Conservation (phyloP, 2,888 invertebrate species). For the Bugula neritina region DNA sequence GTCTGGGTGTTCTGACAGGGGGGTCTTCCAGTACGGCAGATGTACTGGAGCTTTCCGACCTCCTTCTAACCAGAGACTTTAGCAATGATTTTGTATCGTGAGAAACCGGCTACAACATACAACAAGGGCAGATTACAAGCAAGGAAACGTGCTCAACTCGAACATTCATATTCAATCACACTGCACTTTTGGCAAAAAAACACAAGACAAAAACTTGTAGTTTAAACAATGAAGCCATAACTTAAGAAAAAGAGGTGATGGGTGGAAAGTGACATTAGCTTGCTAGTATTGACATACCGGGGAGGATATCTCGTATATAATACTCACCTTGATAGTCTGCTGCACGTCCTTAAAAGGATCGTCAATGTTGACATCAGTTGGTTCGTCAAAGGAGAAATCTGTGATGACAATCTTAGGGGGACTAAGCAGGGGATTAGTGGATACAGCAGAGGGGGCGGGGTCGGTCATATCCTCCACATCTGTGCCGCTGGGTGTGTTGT, state of each 20-base stretch:
- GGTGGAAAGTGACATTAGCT: too few species aligned
- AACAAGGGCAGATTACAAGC: not conserved
- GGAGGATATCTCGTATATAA: too few species aligned
- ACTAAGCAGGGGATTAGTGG: not conserved
- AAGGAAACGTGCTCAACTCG: not conserved
- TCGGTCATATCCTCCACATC: not conserved
- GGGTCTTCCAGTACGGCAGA: not conserved
- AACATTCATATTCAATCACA: too few species aligned
- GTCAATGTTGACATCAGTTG: slow-evolving; percentile 2
- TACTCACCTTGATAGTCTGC: not conserved
- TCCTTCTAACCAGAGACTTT: slow-evolving; percentile 13
- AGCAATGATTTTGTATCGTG: not conserved
- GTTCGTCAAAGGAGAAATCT: slow-evolving; percentile 30
- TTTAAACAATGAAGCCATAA: too few species aligned
- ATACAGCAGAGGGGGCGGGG: too few species aligned
- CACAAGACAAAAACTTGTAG: too few species aligned
- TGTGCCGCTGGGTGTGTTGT: not conserved
- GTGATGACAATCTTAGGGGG: slow-evolving; percentile 26
- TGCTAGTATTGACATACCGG: too few species aligned
- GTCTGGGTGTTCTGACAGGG: not conserved
- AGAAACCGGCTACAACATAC: slow-evolving; percentile 1
- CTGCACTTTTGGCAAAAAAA: too few species aligned
- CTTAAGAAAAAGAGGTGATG: too few species aligned
- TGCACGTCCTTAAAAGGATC: not conserved
- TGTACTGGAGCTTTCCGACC: not conserved